A percentile compares a stretch with the other conserved stretches of the same genome.
Conservation (phyloP, 53 echinoderm and acorn worm genomes). For the Holothuria leucospilota region DNA sequence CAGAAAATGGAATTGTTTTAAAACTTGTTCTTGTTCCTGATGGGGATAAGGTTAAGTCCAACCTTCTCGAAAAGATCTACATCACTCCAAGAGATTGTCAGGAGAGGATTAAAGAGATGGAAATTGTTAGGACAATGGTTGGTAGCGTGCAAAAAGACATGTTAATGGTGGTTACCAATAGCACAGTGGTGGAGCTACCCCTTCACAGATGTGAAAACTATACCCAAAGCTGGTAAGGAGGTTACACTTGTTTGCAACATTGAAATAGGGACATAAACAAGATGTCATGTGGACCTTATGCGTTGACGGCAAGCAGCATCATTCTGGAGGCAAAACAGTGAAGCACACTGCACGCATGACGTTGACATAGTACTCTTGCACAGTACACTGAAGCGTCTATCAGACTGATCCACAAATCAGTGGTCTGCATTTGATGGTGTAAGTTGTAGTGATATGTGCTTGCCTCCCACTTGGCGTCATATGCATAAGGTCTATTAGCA, state of each 20-base stretch:
- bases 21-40: conserved; percentile 79
- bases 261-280: not conserved
- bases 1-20: conserved; percentile 86
- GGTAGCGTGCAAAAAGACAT: conserved; percentile 30
- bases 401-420: no score
- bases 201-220: conserved; percentile 82
- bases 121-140: conserved; percentile 51
- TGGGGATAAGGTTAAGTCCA: conserved; percentile 64
- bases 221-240: conserved; percentile 70
- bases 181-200: conserved; percentile 80
- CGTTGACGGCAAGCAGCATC: no score
- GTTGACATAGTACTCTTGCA: no score
- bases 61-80: conserved; percentile 84
- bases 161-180: conserved; percentile 82
- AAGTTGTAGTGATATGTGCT: no score
- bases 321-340: no score
- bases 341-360: no score
- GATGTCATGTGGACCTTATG: no score
- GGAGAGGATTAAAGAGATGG: conserved; percentile 82
- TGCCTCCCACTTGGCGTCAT: no score
- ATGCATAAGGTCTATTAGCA: no score
- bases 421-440: no score
- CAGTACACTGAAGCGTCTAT: no score
- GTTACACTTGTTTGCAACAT: not conserved
- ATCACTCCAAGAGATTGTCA: conserved; percentile 66